Conservation (phyloP, 1,140 invertebrate species). For the Saccostrea echinata region DNA sequence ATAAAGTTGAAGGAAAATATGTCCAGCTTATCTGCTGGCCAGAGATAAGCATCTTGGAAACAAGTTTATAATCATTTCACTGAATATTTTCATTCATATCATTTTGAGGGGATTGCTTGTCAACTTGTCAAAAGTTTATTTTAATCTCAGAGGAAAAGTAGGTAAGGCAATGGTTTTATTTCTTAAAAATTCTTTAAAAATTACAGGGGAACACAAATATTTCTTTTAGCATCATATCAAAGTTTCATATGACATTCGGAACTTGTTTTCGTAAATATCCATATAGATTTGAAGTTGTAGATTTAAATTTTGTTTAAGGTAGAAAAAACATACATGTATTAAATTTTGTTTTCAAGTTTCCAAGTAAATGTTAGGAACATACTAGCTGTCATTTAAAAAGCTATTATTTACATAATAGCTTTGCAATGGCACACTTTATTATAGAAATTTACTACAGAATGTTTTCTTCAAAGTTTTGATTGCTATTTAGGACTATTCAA, state of each 20-base stretch:
- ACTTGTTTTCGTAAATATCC: no score
- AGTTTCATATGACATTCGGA: no score
- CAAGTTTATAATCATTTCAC: constrained; percentile 3
- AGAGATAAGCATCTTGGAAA: constrained; percentile 19
- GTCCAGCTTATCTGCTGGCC: constrained; percentile 5
- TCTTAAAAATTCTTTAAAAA: background rate
- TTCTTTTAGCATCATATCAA: no score
- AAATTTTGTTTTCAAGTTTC: no score
- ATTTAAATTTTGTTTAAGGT: no score
- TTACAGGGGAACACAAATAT: background rate
- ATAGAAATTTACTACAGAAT: background rate
- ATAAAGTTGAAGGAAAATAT: constrained; percentile 33
- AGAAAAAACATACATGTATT: no score
- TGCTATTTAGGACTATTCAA: background rate
- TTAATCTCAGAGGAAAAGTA: background rate
- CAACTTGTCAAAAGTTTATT: constrained; percentile 1
- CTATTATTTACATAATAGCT: background rate
- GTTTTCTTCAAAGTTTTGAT: constrained; percentile 3
- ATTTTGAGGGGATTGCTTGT: background rate
- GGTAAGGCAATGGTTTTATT: background rate
- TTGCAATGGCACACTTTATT: background rate
- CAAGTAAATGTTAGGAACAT: no score
- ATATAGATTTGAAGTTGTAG: no score
- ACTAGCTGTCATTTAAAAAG: background rate
- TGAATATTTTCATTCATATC: constrained; percentile 21